phyloP scores from a whole-genome alignment of 2,113 vertebrate genomes.

The Laticauda laticaudata region DNA sequence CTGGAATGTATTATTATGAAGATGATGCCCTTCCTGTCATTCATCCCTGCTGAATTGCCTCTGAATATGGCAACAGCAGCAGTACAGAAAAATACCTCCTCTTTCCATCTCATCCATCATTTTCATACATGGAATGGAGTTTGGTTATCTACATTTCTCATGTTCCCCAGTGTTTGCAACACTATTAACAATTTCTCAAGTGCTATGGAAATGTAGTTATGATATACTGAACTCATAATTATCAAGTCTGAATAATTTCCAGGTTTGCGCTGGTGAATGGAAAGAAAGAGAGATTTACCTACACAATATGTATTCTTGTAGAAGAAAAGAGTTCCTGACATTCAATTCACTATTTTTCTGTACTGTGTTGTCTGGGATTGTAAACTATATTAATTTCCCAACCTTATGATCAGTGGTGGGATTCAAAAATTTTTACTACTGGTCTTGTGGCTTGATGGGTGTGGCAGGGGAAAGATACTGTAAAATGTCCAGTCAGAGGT shows the following conservation, averaged over 20 bases:
- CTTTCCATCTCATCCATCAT: not conserved
- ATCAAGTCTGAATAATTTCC: not conserved
- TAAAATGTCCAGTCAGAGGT: no score
- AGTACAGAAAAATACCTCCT: not conserved
- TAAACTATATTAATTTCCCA: not conserved
- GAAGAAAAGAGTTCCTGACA: not conserved
- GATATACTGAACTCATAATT: not conserved
- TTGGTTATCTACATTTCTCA: not conserved
- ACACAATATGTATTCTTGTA: not conserved
- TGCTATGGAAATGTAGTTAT: not conserved
- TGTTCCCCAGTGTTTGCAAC: not conserved
- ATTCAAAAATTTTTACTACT: no score
- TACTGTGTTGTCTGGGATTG: not conserved
- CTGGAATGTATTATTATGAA: not conserved
- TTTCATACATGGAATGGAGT: not conserved
- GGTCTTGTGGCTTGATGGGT: no score
- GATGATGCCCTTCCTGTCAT: not conserved
- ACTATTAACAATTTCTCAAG: not conserved
- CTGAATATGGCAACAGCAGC: not conserved
- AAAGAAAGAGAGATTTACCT: not conserved
- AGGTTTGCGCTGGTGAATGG: not conserved
- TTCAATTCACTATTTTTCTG: not conserved
- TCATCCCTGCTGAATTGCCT: not conserved
- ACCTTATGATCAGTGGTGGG: not conserved
- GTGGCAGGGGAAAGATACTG: no score